phyloP scores from a whole-genome alignment of 2,797 vertebrate genomes.

The Hemibagrus guttatus region DNA sequence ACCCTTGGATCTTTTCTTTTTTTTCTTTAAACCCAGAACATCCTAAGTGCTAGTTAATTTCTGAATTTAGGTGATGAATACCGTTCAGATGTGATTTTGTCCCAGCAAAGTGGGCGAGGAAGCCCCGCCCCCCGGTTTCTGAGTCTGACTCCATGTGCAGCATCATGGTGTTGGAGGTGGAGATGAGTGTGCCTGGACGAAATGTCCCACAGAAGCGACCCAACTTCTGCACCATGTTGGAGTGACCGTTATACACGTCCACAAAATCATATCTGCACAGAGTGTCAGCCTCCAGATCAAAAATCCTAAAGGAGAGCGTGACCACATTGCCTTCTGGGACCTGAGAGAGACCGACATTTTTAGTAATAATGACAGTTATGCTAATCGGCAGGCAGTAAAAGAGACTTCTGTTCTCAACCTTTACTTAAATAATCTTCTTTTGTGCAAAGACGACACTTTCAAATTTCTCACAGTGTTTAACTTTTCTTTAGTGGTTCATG shows the following conservation, averaged over 20 bases:
- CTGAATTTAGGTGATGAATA: conserved; percentile 51
- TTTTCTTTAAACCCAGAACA: background rate
- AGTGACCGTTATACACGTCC: conserved; percentile 83
- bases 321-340: conserved; percentile 85
- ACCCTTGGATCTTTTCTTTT: background rate
- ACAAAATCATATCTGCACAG: conserved; percentile 86
- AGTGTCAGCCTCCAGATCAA: conserved; percentile 87
- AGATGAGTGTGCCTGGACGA: conserved; percentile 82
- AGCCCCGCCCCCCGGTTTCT: conserved; percentile 79
- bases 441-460: background rate
- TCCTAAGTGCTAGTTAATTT: background rate
- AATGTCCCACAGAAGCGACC: conserved; percentile 91
- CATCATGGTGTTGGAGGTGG: conserved; percentile 84
- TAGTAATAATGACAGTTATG: background rate
- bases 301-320: conserved; percentile 83
- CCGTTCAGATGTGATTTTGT: conserved; percentile 75
- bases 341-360: conserved; percentile 63
- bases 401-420: too few species aligned
- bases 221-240: conserved; percentile 78
- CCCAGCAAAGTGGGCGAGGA: conserved; percentile 83
- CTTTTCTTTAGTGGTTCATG: background rate
- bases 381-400: background rate
- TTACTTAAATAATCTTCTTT: background rate
- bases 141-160: conserved; percentile 84
- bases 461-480: background rate